These are phyloP conservation scores for Bombus pyrosoma DNA, from an alignment of 1,140 invertebrate genomes.

Conservation along the genomic window DNA sequence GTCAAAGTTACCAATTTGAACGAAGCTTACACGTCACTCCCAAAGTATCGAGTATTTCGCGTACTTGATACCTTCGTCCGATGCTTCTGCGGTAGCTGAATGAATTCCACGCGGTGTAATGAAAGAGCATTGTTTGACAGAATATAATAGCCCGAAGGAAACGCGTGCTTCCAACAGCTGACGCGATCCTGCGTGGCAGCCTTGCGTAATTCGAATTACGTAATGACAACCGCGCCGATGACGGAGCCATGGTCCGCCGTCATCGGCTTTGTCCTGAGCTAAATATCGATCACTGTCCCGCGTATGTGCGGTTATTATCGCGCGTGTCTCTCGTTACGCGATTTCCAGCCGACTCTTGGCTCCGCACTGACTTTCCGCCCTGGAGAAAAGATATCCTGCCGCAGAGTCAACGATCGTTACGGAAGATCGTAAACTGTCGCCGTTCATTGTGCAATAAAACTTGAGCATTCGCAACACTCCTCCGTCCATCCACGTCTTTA, in stretches of 20 bases:
- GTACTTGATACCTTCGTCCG: neutral
- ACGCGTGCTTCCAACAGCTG: slow-evolving; percentile 57
- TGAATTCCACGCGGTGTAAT: slow-evolving; percentile 18
- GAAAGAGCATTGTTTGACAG: slow-evolving; percentile 48
- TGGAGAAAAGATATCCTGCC: neutral
- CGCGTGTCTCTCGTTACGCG: slow-evolving; percentile 25
- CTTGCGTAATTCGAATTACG: slow-evolving; percentile 59
- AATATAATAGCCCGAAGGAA: slow-evolving; percentile 33
- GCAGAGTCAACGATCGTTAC: neutral
- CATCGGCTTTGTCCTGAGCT: slow-evolving; percentile 53
- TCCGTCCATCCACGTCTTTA: neutral
- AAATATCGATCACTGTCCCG: slow-evolving; percentile 61
- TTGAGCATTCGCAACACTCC: slow-evolving; percentile 16
- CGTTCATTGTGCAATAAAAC: slow-evolving; percentile 34
- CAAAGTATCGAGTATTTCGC: neutral
- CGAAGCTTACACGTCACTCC: neutral
- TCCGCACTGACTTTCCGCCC: neutral
- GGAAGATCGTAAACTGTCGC: slow-evolving; percentile 22
- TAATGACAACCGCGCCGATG: slow-evolving; percentile 47
- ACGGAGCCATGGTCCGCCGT: slow-evolving; percentile 29
- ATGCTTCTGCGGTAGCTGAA: neutral
- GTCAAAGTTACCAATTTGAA: neutral
- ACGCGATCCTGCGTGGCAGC: slow-evolving; percentile 46
- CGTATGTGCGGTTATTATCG: slow-evolving; percentile 33
- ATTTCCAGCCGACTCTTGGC: neutral